Percentiles rank a stretch among this genome's conserved stretches.
phyloP scores from a whole-genome alignment of 2,888 invertebrate genomes.

The Furcula furcula region DNA sequence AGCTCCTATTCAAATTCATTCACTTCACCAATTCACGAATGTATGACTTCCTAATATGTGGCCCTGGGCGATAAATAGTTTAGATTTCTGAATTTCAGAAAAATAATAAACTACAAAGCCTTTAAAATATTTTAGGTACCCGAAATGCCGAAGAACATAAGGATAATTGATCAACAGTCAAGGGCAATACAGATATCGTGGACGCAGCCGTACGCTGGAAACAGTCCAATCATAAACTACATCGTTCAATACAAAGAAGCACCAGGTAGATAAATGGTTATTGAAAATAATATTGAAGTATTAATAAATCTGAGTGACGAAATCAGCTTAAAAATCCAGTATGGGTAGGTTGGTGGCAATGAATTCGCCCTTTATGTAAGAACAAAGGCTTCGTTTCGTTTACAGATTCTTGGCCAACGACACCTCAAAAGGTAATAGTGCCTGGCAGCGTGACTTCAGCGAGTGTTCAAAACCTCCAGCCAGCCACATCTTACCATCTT shows the following conservation, averaged over 20 bases:
- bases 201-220: conserved; percentile 94
- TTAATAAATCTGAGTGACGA: too few relatives aligned
- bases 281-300: neutral
- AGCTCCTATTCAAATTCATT: too few relatives aligned
- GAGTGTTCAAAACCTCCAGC: conserved; percentile 90
- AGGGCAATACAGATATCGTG: conserved; percentile 92
- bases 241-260: conserved; percentile 94
- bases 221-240: conserved; percentile 93
- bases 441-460: conserved; percentile 92
- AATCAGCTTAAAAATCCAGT: too few relatives aligned
- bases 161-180: conserved; percentile 92
- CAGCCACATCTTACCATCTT: conserved; percentile 93
- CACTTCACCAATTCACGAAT: too few relatives aligned
- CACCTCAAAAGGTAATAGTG: conserved; percentile 90
- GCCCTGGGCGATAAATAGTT: too few relatives aligned
- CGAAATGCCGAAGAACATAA: conserved; percentile 93
- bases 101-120: neutral
- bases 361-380: too few relatives aligned
- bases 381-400: too few relatives aligned
- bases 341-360: too few relatives aligned
- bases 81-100: too few relatives aligned
- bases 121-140: conserved; percentile 84
- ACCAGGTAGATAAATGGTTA: conserved; percentile 77
- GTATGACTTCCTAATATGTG: too few relatives aligned
- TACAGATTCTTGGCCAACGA: conserved; percentile 90